Evolutionary conservation across 2,113 vertebrate species (phyloP).

Genomic region (Hemiprocne comata): DNA sequence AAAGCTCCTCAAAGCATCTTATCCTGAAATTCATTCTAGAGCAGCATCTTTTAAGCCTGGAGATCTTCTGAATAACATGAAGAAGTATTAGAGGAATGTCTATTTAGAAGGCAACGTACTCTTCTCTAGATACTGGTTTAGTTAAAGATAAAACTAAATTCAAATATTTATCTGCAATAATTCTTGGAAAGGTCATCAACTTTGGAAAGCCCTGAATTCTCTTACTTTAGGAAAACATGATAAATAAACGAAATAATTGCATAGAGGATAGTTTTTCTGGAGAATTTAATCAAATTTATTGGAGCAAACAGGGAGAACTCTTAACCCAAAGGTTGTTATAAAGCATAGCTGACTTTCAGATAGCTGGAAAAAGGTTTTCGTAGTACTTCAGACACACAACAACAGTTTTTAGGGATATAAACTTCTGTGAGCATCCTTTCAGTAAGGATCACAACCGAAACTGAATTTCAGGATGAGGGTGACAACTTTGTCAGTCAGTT

Average conservation of each 20-base stretch:
- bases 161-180: not conserved
- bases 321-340: not conserved
- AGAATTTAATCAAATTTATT: not conserved
- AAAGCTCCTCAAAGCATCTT: not conserved
- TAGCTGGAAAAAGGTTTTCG: not conserved
- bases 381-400: not conserved
- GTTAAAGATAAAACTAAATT: conserved; percentile 1
- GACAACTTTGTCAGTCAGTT: not conserved
- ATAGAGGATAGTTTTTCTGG: not conserved
- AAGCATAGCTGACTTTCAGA: not conserved
- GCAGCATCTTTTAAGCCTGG: not conserved
- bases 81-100: not conserved
- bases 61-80: not conserved
- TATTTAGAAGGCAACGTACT: not conserved
- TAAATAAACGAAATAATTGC: not conserved
- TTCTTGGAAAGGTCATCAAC: not conserved
- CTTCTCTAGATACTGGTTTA: not conserved
- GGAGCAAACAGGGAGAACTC: not conserved
- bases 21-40: not conserved
- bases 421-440: not conserved
- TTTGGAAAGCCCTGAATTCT: not conserved
- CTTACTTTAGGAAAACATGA: not conserved
- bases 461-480: not conserved
- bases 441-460: not conserved
- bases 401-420: not conserved